These are phyloP conservation scores for Benitochromis conjunctus DNA, from an alignment of 2,113 vertebrate species.

Conservation along the genomic window DNA sequence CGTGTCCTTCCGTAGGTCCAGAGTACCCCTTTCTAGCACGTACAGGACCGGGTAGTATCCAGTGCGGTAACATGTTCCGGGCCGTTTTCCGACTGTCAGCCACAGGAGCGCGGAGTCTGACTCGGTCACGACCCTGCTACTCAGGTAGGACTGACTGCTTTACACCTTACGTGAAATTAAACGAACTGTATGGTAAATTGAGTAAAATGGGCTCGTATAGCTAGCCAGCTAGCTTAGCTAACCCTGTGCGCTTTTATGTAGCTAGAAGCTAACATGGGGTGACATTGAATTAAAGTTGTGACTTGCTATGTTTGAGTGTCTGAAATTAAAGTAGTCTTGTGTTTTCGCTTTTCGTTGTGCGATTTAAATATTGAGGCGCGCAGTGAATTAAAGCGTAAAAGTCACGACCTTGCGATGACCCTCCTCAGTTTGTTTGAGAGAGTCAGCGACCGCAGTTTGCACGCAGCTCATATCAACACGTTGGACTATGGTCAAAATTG, in stretches of 20 bases:
- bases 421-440: constrained; percentile 17
- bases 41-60: neutral
- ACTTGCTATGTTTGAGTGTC: neutral
- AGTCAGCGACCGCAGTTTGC: neutral
- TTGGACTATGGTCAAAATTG: neutral
- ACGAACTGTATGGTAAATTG: neutral
- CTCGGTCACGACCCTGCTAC: constrained; percentile 41
- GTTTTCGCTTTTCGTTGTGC: fast-evolving
- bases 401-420: constrained; percentile 70
- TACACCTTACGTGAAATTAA: neutral
- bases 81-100: constrained; percentile 54
- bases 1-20: neutral
- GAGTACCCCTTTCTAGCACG: neutral
- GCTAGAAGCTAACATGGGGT: constrained; percentile 12
- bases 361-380: neutral
- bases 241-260: neutral
- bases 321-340: neutral
- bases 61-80: constrained; percentile 70
- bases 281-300: constrained; percentile 40
- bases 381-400: neutral
- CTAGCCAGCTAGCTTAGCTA: constrained; percentile 18
- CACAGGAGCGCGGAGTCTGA: constrained; percentile 54
- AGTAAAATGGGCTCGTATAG: neutral
- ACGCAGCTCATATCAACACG: neutral
- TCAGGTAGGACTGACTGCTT: constrained; percentile 48